These are phyloP conservation scores for Cheilosia soror DNA, from an alignment of 2,888 invertebrate species.

Conservation along the genomic window DNA sequence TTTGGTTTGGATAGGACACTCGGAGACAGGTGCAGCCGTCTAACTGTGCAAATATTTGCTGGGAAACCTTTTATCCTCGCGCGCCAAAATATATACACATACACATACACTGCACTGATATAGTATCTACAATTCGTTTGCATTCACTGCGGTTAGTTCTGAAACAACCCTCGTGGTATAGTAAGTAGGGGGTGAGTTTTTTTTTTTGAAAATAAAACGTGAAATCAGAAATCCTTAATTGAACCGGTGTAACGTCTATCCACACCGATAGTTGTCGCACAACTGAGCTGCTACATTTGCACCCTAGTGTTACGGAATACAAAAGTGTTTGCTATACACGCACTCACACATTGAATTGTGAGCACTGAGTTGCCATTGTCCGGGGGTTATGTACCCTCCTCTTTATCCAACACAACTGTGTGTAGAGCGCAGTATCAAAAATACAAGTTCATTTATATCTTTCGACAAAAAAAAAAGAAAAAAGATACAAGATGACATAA, in stretches of 20 bases:
- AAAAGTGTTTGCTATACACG: constrained; percentile 27
- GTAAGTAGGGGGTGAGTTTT: constrained; percentile 41
- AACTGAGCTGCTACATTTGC: constrained; percentile 83
- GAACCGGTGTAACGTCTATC: constrained; percentile 83
- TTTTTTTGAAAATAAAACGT: constrained; percentile 23
- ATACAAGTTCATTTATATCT: constrained; percentile 41
- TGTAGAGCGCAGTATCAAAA: constrained; percentile 63
- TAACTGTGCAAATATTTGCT: constrained; percentile 55
- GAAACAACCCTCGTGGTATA: constrained; percentile 50
- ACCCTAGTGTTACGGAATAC: constrained; percentile 68
- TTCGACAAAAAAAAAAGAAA: constrained; percentile 6
- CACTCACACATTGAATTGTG: constrained; percentile 22
- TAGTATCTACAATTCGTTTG: constrained; percentile 47
- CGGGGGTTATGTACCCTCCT: constrained; percentile 66
- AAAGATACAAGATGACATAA: constrained; percentile 54
- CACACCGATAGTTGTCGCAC: constrained; percentile 87
- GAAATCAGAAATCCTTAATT: constrained; percentile 56
- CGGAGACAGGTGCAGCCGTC: constrained; percentile 60
- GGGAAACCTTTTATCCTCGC: constrained; percentile 67
- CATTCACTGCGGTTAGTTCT: constrained; percentile 37
- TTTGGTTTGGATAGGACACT: constrained; percentile 1
- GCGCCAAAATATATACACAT: constrained; percentile 61
- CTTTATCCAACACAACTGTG: constrained; percentile 60
- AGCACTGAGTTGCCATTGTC: constrained; percentile 56
- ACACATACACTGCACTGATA: constrained; percentile 32